Base-by-base conservation (phyloP, 2,113 vertebrate species). In the Rhodinocichla rosea region DNA sequence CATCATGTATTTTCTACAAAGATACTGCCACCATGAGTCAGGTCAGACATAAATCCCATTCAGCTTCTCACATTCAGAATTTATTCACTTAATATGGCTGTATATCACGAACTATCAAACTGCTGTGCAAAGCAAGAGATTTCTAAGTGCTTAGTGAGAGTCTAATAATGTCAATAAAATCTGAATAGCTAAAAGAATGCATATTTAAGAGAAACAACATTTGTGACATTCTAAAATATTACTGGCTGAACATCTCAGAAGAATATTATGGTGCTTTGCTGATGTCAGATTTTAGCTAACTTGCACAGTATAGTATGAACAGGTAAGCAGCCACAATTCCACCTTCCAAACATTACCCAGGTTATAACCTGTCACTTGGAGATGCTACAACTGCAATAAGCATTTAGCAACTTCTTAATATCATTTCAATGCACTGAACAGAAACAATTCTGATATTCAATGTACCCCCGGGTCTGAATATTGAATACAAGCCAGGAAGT, bases 1-100 rank as follows among this genome's bases (percentile, higher is more conserved):
- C 53, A 84, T n/a, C 11, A 68, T 11, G 1, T 10, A 53, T 88
- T 77, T 90, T 24, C 68, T 94, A 82, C 62, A 65, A 59, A 91
- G 81, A 80, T 82, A 84, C 83, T 95, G 95, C 96, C 94, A 94
- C 87, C 91, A 12, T 37, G 69, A 91, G 92, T 78, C 81, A 80
- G 81, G 49, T 42, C 57, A 59, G 63, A 39, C 24, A 56, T 23
- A 95, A 94, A 79, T 55, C 47, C 40, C 24, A 42, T 37, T 79
- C 39, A 82, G 56, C 33, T 83, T 45, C 77, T 79, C 52, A 75
- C 4, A 71, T 11, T 32, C 30, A 68, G 52, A 75, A 70, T 74
- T 60, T 45, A 45, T 40, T 70, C 50, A 22, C 39, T 69, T 45
- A 65, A 56, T 60, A 79, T 24, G 9, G n/a, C 40, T 53, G 37